phyloP scores from a whole-genome alignment of 2,888 invertebrate species.

The Heliconius ethilla region DNA sequence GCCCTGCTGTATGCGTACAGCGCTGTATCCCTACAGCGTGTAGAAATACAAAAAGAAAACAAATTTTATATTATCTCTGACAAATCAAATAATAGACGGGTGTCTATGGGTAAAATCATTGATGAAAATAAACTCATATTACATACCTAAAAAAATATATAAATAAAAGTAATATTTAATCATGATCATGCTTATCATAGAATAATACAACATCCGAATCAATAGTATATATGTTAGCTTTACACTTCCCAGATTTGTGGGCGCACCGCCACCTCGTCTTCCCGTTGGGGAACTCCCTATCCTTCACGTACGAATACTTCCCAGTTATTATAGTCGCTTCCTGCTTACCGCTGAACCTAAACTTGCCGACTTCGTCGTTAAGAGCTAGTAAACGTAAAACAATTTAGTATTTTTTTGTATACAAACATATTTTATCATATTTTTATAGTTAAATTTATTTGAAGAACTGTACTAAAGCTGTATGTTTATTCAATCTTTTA shows the following conservation, averaged over 20 bases:
- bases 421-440: background rate
- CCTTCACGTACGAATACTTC: slow-evolving; percentile 59
- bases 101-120: no score
- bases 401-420: slow-evolving; percentile 11
- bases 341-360: slow-evolving; percentile 56
- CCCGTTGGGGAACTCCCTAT: slow-evolving; percentile 58
- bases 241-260: slow-evolving; percentile 55
- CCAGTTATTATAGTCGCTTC: slow-evolving; percentile 60
- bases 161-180: slow-evolving; percentile 4
- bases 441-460: background rate
- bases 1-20: background rate
- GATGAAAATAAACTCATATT: background rate
- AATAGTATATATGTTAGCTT: slow-evolving; percentile 63
- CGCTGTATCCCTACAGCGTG: no score
- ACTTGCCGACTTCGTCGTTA: slow-evolving; percentile 49
- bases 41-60: no score
- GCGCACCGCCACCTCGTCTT: slow-evolving; percentile 62
- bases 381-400: slow-evolving; percentile 39
- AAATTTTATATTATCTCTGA: background rate
- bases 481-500: background rate
- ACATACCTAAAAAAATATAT: no score
- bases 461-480: background rate
- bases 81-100: background rate
- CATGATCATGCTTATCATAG: slow-evolving; percentile 61
- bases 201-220: slow-evolving; percentile 61